phyloP scores from a whole-genome alignment of 2,797 vertebrate genomes.

The Parauchenoglanis ngamensis region DNA sequence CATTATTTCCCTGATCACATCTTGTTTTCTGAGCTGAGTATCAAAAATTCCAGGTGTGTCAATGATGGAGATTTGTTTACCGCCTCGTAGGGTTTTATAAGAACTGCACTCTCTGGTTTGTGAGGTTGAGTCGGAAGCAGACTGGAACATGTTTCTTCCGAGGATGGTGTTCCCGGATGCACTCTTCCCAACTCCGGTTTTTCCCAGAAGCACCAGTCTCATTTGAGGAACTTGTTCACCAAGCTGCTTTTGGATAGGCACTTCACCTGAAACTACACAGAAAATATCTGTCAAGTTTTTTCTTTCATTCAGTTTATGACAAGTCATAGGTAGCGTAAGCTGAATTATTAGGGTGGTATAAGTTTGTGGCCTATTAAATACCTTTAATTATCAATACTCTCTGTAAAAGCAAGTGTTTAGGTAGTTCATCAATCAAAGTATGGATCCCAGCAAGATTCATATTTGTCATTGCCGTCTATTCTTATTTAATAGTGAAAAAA shows the following conservation, averaged over 20 bases:
- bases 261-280: too few relatives aligned
- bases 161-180: slow-evolving; percentile 39
- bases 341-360: too few relatives aligned
- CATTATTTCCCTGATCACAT: slow-evolving; percentile 6
- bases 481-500: too few relatives aligned
- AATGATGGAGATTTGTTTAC: not conserved
- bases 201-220: slow-evolving; percentile 34
- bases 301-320: too few relatives aligned
- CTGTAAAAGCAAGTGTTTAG: too few relatives aligned
- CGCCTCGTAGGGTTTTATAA: not conserved
- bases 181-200: slow-evolving; percentile 41
- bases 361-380: too few relatives aligned
- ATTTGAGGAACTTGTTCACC: not conserved
- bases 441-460: too few relatives aligned
- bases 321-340: too few relatives aligned
- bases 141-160: not conserved
- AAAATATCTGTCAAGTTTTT: too few relatives aligned
- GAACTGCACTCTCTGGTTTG: not conserved
- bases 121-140: not conserved
- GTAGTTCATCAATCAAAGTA: too few relatives aligned
- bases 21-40: not conserved
- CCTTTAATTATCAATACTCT: too few relatives aligned
- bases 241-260: not conserved
- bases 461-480: too few relatives aligned
- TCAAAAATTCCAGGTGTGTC: slow-evolving; percentile 38